Base-by-base conservation (phyloP, 2,113 vertebrate species). In the Hippolais icterina region DNA sequence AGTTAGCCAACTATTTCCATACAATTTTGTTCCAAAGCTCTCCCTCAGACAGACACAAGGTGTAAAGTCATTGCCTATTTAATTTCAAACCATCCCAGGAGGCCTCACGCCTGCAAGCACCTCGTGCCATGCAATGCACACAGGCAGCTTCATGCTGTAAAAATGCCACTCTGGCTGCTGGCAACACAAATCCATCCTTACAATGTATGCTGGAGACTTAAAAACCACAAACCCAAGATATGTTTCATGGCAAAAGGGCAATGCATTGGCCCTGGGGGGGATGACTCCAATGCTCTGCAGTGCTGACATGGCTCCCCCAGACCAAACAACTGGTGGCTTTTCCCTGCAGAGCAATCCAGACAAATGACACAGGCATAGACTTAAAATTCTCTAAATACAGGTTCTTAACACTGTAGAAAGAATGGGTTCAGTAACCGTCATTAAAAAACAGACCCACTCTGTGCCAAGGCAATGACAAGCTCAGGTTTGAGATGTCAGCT, bases 161-260 rank as follows among this genome's bases (percentile, higher is more conserved):
- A 88, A 93, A 65, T 10, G 59, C 16, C 33, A 44, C 37, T 69
- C 75, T 65, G 59, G 71, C 78, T 86, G 83, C 90, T 77, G 71
- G 85, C 66, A 94, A 90, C 71, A 80, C 75, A 95, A 85, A 77
- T 46, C 53, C 37, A 78, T 61, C 61, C n/a, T 83, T 47, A 37
- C 5, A 49, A 1, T 8, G 12, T 24, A 69, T 49, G 39, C 31
- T 31, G 2, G 2, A 71, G 70, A 72, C 71, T 72, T 33, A 53
- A 57, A 83, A 90, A 13, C 8, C 52, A 42, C n/a, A 65, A 77
- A 79, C 49, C 1, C 2, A 66, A 83, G 74, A 27, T 27, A 29
- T 1, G 6, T 65, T 75, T 85, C 46, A 46, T 57, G 79, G 82
- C 79, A 77, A 87, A 93, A 63, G 33, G n/a, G 41, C 41, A 54